A percentile compares a stretch with the other conserved stretches of the same genome.
Conservation (phyloP, 2,888 invertebrate genomes). For the Tipula confusa region DNA sequence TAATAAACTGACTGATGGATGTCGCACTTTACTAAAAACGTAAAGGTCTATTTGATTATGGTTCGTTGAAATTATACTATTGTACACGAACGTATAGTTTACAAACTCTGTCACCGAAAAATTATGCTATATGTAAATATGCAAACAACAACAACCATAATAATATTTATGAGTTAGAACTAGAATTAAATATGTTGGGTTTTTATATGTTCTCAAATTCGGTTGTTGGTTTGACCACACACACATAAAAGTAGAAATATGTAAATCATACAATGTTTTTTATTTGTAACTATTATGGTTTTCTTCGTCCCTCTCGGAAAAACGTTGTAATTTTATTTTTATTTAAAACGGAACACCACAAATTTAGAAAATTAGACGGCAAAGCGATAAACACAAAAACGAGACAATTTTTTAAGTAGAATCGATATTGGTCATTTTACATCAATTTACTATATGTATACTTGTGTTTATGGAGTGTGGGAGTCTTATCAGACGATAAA, state of each 20-base stretch:
- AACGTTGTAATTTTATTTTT: not conserved
- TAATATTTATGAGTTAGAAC: not conserved
- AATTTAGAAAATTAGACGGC: not conserved
- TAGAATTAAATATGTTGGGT: not conserved
- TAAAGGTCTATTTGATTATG: too few relatives aligned
- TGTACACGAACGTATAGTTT: too few relatives aligned
- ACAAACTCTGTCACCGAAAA: not conserved
- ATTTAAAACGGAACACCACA: not conserved
- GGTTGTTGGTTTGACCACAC: not conserved
- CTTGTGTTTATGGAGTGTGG: too few relatives aligned
- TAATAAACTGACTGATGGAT: too few relatives aligned
- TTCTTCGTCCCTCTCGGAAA: not conserved
- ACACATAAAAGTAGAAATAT: not conserved
- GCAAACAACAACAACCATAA: not conserved
- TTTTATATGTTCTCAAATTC: not conserved
- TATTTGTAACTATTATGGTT: not conserved
- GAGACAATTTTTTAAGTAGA: not conserved
- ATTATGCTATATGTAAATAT: not conserved
- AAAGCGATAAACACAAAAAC: not conserved
- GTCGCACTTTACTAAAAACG: too few relatives aligned
- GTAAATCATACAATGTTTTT: not conserved
- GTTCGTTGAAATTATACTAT: too few relatives aligned
- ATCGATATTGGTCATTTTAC: too few relatives aligned
- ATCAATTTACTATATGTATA: too few relatives aligned
- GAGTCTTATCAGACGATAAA: too few relatives aligned